Evolutionary conservation across 2,797 vertebrate species (phyloP), one percentile per base, ranked within the genome.

Genomic region (Rachycentron canadum): DNA sequence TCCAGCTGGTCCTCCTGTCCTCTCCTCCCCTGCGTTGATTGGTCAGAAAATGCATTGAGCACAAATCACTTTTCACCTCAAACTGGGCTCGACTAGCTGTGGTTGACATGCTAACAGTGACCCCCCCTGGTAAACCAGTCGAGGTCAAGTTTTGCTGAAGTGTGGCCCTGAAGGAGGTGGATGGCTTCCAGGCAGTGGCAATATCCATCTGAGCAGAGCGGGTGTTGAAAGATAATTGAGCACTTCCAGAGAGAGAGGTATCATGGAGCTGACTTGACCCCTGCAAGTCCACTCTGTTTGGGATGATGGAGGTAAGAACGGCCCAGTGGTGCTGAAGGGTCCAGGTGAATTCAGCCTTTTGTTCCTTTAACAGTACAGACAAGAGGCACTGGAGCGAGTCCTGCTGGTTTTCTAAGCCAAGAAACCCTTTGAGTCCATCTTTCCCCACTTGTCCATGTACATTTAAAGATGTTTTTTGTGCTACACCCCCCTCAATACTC

Each of bases 291-390:
- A 93, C 16, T 36, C 19, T 89, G 43, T 79, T 76, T 68, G 88
- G 92, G 61, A 93, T 67, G 40, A 84, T 28, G 40, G 75, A 45
- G 67, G 45, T 50, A 49, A 91, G 49, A 45, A 74, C 80, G 30
- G 75, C 61, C 85, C 82, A 92, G 28, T 83, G 73, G 53, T 91
- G 85, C 57, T 81, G 71, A 53, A 91, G 63, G 21, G 57, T 86
- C 87, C 86, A 86, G 50, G n/a, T 78, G 28, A 87, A 40, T 21
- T 87, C 82, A 43, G 55, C 78, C 28, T 75, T 75, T 5, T 38
- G 80, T 61, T 82, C 67, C 73, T 75, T 74, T 4, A 91, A 50
- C 26, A 87, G 12, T 3, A 73, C 16, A 53, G 72, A 71, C 19
- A 68, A 13, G 3, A 84, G 68, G 30, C 69, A 23, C 16, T 73